Percentiles rank a stretch among this genome's conserved stretches.
Conservation (phyloP, 1,140 invertebrate species). For the Apis laboriosa region DNA sequence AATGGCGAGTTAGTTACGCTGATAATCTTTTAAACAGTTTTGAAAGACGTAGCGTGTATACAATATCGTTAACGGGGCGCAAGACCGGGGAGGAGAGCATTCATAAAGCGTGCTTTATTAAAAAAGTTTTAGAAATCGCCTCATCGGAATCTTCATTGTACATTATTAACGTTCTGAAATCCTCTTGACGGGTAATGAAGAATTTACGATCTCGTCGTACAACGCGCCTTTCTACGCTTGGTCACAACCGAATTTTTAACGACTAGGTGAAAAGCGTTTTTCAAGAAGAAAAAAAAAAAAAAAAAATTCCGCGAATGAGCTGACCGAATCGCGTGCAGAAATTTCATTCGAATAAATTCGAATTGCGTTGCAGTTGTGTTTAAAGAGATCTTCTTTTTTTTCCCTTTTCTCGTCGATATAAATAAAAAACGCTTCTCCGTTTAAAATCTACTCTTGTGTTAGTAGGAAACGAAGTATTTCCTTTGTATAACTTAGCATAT, state of each 20-base stretch:
- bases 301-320: neutral
- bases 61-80: slow-evolving; percentile 3
- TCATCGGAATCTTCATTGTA: neutral
- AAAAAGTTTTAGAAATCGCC: slow-evolving; percentile 31
- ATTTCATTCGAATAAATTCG: slow-evolving; percentile 12
- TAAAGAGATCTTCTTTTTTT: neutral
- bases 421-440: neutral
- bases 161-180: slow-evolving; percentile 18
- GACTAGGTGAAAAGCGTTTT: neutral
- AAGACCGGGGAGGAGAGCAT: neutral
- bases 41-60: slow-evolving; percentile 14
- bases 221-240: neutral
- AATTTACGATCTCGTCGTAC: slow-evolving; percentile 1
- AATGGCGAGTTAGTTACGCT: neutral
- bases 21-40: slow-evolving; percentile 24
- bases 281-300: neutral
- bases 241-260: slow-evolving; percentile 9
- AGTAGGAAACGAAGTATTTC: neutral
- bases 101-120: slow-evolving; percentile 36
- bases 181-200: slow-evolving; percentile 10
- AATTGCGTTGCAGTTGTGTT: neutral
- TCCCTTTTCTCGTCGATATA: neutral
- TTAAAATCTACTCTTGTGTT: neutral
- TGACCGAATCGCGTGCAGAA: neutral
- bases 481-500: neutral